Evolutionary conservation across 2,113 vertebrate genomes (phyloP), one percentile per base, ranked within the genome.

Genomic region (Pungitius pungitius): DNA sequence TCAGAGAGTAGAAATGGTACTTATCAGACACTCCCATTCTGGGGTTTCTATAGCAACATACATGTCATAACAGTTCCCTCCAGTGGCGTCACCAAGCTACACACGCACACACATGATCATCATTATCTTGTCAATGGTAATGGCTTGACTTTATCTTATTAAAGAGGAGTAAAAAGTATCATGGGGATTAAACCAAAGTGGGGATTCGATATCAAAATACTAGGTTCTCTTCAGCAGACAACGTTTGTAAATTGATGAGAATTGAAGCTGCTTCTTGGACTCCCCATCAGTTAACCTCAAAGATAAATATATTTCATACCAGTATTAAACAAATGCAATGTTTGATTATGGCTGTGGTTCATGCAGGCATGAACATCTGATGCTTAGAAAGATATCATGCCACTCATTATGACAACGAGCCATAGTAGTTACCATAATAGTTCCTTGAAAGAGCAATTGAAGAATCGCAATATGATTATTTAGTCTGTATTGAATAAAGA

Each of bases 51-150:
- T 87, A 75, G 87, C 69, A 85, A 90, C 87, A 78, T 71, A 78
- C 81, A 84, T 87, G 88, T 91, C 87, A 91, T 75, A 87, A 87
- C 87, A 90, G 69, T 85, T 83, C 69, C 64, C 76, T 75, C 74
- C 42, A 12, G 20, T 69, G 55, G 52, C 60, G 35, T 83, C 82
- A 72, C 69, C 57, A 70, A 69, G 59, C 49, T 45, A 62, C 62
- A 26, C 42, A 39, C 57, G 22, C 33, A 24, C 58, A 61, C 59
- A 61, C 59, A 42, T 64, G 14, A 67, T 64, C 54, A 78, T 63
- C 42, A 80, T 78, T 75, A 64, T 75, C 52, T 64, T 83, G 68
- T 68, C 59, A 71, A 5, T 39, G 30, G 30, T 67, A 67, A 67
- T 77, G n/a, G 18, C 14, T 56, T 45, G 6, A 61, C 58, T 51